These are phyloP conservation scores for Odontamblyopus lacepedii DNA, from an alignment of 2,797 vertebrate genomes.

Conservation along the genomic window DNA sequence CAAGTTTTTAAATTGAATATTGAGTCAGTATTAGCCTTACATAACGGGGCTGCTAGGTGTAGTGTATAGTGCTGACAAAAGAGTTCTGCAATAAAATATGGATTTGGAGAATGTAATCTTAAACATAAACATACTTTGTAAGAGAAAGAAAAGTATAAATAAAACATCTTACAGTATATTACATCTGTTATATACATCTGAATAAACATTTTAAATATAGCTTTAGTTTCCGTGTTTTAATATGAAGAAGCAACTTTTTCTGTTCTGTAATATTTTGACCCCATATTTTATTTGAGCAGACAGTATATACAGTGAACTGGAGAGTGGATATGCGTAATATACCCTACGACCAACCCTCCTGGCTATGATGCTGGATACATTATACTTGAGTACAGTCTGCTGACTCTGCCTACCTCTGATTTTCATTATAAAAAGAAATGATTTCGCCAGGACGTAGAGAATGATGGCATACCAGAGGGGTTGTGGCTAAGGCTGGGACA, in stretches of 20 bases:
- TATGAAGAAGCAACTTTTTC: neutral
- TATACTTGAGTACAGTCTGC: neutral
- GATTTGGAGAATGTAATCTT: neutral
- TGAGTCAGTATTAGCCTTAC: neutral
- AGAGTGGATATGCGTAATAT: neutral
- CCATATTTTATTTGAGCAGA: too few species aligned
- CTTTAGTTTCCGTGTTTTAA: neutral
- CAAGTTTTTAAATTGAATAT: conserved; percentile 5
- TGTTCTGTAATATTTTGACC: too few species aligned
- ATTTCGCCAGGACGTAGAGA: conserved; percentile 57
- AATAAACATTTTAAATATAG: neutral
- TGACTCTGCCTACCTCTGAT: neutral
- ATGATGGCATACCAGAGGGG: conserved; percentile 55
- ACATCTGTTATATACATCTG: neutral
- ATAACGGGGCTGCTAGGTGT: neutral
- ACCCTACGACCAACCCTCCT: neutral
- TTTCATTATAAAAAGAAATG: conserved; percentile 57
- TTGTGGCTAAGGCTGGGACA: conserved; percentile 38
- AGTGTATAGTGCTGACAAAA: neutral
- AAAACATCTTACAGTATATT: neutral
- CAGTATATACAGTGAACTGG: too few species aligned
- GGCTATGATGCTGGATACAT: neutral
- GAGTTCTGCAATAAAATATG: conserved; percentile 9
- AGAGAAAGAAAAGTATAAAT: neutral
- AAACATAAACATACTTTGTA: neutral